Evolutionary conservation across 2,888 invertebrate genomes (phyloP).

Genomic region (Aphodius granarius): DNA sequence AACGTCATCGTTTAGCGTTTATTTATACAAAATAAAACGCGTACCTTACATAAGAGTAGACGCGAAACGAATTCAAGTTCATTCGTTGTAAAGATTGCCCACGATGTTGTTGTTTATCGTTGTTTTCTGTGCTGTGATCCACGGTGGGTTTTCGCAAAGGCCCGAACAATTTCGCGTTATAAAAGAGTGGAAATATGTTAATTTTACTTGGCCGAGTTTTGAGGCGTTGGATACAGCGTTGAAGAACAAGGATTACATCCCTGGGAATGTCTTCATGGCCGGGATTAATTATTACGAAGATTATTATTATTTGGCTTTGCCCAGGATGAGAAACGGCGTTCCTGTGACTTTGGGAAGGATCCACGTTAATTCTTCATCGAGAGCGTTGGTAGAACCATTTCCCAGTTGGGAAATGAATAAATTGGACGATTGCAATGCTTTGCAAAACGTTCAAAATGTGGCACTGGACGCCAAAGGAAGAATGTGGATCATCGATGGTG

Average conservation of each 20-base stretch:
- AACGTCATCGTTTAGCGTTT: not conserved
- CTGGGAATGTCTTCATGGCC: slow-evolving; percentile 68
- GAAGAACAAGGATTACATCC: slow-evolving; percentile 63
- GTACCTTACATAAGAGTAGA: not conserved
- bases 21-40: not conserved
- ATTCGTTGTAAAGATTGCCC: not conserved
- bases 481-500: slow-evolving; percentile 72
- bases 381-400: slow-evolving; percentile 66
- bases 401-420: slow-evolving; percentile 72
- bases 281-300: slow-evolving; percentile 70
- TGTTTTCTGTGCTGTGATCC: not conserved
- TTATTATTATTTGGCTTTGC: slow-evolving; percentile 68
- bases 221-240: slow-evolving; percentile 59
- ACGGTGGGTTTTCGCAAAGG: not conserved
- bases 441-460: slow-evolving; percentile 76
- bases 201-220: slow-evolving; percentile 68
- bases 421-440: slow-evolving; percentile 66
- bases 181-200: slow-evolving; percentile 73
- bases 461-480: slow-evolving; percentile 72
- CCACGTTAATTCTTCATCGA: slow-evolving; percentile 52
- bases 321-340: slow-evolving; percentile 70
- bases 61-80: not conserved
- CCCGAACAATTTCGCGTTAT: slow-evolving; percentile 64
- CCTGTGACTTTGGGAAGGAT: slow-evolving; percentile 69
- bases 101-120: not conserved